A percentile compares a stretch with the other conserved stretches of the same genome.
Evolutionary conservation across 2,797 vertebrate genomes (phyloP).

Genomic region (Semaprochilodus insignis): DNA sequence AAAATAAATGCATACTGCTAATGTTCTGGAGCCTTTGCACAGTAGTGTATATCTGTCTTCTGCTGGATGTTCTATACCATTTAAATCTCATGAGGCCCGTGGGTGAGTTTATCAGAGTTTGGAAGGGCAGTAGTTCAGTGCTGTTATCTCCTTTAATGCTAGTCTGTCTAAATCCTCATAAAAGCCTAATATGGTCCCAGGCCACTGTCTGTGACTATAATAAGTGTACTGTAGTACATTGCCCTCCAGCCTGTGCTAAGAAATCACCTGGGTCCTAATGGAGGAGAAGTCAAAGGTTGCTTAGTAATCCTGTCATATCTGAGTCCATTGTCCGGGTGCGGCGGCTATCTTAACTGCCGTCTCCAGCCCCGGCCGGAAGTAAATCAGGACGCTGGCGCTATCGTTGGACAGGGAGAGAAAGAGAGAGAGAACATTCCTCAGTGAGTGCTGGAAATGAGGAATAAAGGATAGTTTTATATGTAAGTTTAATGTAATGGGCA

Average conservation of each 20-base stretch:
- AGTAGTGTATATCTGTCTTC: not conserved
- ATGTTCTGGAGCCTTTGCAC: no score
- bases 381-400: slow-evolving; percentile 80
- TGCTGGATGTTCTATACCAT: not conserved
- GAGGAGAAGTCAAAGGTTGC: slow-evolving; percentile 72
- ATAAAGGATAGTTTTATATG: not conserved
- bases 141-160: slow-evolving; percentile 36
- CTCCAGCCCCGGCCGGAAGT: slow-evolving; percentile 71
- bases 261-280: slow-evolving; percentile 80
- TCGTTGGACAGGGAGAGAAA: slow-evolving; percentile 63
- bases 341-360: slow-evolving; percentile 73
- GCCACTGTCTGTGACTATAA: slow-evolving; percentile 71
- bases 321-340: slow-evolving; percentile 75
- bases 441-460: not conserved
- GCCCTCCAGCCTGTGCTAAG: slow-evolving; percentile 75
- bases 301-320: slow-evolving; percentile 67
- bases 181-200: slow-evolving; percentile 56
- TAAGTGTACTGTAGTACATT: slow-evolving; percentile 80
- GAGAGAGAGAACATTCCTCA: slow-evolving; percentile 60
- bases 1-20: no score
- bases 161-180: slow-evolving; percentile 49
- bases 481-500: slow-evolving; percentile 11
- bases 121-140: slow-evolving; percentile 9
- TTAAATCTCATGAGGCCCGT: slow-evolving; percentile 12
- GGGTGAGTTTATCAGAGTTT: slow-evolving; percentile 43